A percentile compares a stretch with the other conserved stretches of the same genome.
Evolutionary conservation across 2,797 vertebrate genomes (phyloP).

Genomic region (Hydrocynus forskahlii): DNA sequence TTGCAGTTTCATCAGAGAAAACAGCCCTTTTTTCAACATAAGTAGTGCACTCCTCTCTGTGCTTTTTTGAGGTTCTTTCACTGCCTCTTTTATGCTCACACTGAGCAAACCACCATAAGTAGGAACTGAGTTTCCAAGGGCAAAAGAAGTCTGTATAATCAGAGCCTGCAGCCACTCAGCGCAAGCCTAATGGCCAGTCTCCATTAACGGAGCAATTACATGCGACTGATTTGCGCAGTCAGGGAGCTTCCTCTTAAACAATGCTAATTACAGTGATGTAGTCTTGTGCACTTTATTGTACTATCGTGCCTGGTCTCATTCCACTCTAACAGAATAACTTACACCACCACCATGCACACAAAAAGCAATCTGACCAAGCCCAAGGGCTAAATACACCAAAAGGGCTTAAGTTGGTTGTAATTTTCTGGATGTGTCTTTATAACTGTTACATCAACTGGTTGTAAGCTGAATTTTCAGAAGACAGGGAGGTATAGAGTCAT

Average conservation of each 20-base stretch:
- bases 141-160: constrained; percentile 43
- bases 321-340: not conserved
- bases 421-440: not conserved
- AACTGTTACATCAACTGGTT: not conserved
- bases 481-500: too few relatives aligned
- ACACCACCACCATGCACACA: not conserved
- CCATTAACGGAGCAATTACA: constrained; percentile 52
- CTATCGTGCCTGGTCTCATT: not conserved
- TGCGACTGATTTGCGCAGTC: constrained; percentile 40
- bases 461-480: not conserved
- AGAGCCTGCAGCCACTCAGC: constrained; percentile 17
- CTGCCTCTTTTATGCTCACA: constrained; percentile 15
- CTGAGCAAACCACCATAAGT: not conserved
- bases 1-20: constrained; percentile 27
- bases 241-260: constrained; percentile 30
- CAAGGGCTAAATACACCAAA: too few relatives aligned
- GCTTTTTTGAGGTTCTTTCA: not conserved
- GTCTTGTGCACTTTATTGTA: constrained; percentile 13
- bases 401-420: not conserved
- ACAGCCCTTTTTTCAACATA: not conserved
- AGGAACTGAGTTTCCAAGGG: constrained; percentile 36
- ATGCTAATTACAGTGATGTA: constrained; percentile 39
- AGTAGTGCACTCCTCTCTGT: not conserved
- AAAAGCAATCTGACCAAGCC: not conserved
- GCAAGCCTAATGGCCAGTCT: constrained; percentile 44